Evolutionary conservation across 2,797 vertebrate genomes (phyloP), one percentile per base, ranked within the genome.

Genomic region (Gymnothorax reevesii): DNA sequence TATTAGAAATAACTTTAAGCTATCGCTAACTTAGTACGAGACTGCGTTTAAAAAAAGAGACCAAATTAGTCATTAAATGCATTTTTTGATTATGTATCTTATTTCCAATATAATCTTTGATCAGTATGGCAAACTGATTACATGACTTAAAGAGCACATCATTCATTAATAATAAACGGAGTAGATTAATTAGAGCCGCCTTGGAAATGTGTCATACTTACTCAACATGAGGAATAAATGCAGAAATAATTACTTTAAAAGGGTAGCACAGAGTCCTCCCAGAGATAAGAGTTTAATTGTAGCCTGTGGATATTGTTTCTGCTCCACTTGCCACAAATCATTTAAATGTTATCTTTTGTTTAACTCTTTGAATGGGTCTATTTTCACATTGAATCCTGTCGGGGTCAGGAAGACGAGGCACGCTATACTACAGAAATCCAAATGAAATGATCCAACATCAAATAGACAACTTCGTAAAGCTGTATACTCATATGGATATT

Each of bases 61-160:
- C 33, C 33, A 42, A 42, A 42, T 86, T 84, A 57, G 54, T 77
- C 49, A 86, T 89, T 80, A 86, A 73, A 85, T 86, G 59, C 75
- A 69, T 10, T 42, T 59, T 22, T 42, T 7, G 27, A 4, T 27
- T 82, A 52, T 57, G 3, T 84, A 73, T 85, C 82, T 12, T 1
- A 60, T 85, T 57, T 6, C 84, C 42, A n/a, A 7, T 42, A 66
- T 6, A 25, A 52, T 84, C 57, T 60, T 4, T 9, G 79, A 79
- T 79, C 42, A n/a, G 33, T 62, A 69, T 66, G 13, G 3, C 60
- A 55, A 17, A 5, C 83, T 25, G 33, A 49, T 77, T 77, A 20
- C 49, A 77, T 77, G 73, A 7, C 33, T 17, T 49, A 17, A 52
- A 77, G 4, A 77, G 15, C 17, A 13, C 9, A 42, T 75, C 6